A percentile compares a stretch with the other conserved stretches of the same genome.
These are phyloP conservation scores for Coreius guichenoti DNA, from an alignment of 2,797 vertebrate species.

Conservation along the genomic window DNA sequence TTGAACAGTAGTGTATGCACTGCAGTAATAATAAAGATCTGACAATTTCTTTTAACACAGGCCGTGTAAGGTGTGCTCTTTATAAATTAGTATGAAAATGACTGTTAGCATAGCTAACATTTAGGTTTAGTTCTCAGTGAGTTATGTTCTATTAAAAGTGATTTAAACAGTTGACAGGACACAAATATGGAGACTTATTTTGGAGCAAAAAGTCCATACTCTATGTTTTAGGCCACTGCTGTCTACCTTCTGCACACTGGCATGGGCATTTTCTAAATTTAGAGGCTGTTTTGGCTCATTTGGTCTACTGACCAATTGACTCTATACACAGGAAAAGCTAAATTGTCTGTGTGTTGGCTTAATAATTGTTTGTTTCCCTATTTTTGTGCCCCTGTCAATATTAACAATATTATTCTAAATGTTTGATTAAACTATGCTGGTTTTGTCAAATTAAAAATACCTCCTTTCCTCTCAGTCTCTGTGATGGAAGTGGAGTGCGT, in stretches of 20 bases:
- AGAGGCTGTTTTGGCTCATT: not conserved
- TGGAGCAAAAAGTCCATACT: not conserved
- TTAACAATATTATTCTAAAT: conserved; percentile 6
- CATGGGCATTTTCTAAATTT: not conserved
- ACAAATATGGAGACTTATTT: not conserved
- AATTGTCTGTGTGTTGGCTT: not conserved
- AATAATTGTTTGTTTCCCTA: conserved; percentile 3
- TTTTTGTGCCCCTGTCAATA: conserved; percentile 32
- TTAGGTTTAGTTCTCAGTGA: not conserved
- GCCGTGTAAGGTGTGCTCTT: conserved; percentile 7
- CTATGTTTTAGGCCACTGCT: not conserved
- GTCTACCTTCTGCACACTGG: not conserved
- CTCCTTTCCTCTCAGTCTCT: conserved; percentile 67
- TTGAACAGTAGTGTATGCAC: not conserved
- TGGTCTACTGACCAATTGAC: conserved; percentile 1
- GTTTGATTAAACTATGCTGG: not conserved
- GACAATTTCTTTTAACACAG: not conserved
- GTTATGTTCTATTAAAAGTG: not conserved
- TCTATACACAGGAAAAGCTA: not conserved
- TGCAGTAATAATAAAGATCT: conserved; percentile 5
- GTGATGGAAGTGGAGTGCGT: conserved; percentile 80
- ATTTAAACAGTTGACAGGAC: not conserved
- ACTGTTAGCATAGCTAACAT: conserved; percentile 11
- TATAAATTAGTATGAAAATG: not conserved
- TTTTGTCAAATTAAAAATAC: not conserved